Evolutionary conservation across 2,888 invertebrate species (phyloP).

Genomic region (Archips xylosteana): DNA sequence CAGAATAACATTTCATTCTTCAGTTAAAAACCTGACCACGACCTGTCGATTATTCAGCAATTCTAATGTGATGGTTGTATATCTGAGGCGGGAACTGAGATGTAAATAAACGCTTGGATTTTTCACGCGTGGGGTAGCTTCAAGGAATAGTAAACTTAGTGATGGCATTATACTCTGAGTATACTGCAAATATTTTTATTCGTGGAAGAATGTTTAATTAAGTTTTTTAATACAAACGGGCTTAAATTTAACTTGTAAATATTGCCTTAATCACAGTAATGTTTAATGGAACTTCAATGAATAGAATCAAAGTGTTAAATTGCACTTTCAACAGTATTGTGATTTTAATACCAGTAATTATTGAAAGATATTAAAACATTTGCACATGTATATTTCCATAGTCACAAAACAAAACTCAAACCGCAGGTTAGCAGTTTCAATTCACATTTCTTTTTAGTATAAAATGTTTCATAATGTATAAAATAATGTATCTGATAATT

Average conservation of each 20-base stretch:
- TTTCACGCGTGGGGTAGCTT: conserved; percentile 18
- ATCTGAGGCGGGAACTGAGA: background rate
- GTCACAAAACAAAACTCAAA: background rate
- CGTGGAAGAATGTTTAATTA: no score
- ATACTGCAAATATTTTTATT: background rate
- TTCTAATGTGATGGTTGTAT: background rate
- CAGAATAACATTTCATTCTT: background rate
- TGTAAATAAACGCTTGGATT: conserved; percentile 3
- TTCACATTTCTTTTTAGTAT: no score
- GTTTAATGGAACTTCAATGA: background rate
- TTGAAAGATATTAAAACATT: background rate
- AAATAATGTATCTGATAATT: no score
- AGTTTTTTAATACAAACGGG: no score
- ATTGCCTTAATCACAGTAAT: no score
- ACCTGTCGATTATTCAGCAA: conserved; percentile 23
- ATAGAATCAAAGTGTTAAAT: background rate
- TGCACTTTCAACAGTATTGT: background rate
- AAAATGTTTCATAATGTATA: no score
- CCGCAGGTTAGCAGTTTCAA: background rate
- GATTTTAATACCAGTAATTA: background rate
- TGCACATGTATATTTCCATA: background rate
- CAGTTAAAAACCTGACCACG: background rate
- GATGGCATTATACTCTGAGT: background rate
- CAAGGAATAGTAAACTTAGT: background rate
- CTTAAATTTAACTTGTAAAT: no score